These are phyloP conservation scores for Cinclus mexicanus DNA, from an alignment of 2,113 vertebrate species.

Conservation along the genomic window DNA sequence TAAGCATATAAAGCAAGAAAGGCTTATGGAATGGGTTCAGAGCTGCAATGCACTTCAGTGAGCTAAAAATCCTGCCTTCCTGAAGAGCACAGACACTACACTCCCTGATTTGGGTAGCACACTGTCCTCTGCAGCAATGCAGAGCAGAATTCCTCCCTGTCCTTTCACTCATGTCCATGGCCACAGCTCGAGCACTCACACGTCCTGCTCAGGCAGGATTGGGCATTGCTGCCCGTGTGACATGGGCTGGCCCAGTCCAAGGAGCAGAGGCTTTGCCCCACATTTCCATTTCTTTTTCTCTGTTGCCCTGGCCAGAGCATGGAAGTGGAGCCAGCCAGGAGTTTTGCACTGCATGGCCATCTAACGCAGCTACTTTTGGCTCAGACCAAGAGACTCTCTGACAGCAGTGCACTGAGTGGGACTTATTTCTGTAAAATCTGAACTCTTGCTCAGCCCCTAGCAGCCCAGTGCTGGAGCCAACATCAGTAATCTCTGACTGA, in stretches of 20 bases:
- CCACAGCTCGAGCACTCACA: fast-evolving
- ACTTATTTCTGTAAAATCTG: background rate
- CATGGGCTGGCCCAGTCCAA: fast-evolving
- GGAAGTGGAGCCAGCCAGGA: background rate
- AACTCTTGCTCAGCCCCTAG: background rate
- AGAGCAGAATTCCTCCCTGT: background rate
- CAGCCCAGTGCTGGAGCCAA: background rate
- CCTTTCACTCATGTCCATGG: fast-evolving
- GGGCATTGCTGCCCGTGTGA: fast-evolving
- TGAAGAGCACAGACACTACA: background rate
- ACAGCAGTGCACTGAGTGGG: fast-evolving
- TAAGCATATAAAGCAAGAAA: background rate
- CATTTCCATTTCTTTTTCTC: background rate
- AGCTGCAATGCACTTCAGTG: background rate
- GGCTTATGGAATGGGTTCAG: background rate
- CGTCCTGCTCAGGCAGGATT: background rate
- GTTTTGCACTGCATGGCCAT: background rate
- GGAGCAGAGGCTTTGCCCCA: background rate
- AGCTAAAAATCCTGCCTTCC: background rate
- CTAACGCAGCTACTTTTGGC: background rate
- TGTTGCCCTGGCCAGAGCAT: background rate
- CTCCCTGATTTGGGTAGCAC: fast-evolving
- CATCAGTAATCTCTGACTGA: background rate
- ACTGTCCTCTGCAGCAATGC: background rate
- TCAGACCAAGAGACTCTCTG: background rate